phyloP scores from a whole-genome alignment of 2,888 invertebrate genomes.

The Eristalis tenax region DNA sequence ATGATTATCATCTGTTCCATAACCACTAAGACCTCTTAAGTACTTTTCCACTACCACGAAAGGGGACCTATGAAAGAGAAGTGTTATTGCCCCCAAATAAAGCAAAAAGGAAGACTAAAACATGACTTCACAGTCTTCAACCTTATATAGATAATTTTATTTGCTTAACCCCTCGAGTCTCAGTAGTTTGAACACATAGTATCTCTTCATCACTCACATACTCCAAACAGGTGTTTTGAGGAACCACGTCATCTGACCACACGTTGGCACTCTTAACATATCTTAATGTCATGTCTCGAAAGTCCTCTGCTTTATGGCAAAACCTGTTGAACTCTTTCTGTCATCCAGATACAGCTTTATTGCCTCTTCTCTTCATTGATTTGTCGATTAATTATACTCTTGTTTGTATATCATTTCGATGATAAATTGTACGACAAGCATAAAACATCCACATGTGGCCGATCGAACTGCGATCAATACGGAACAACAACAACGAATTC shows the following conservation, averaged over 20 bases:
- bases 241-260: constrained; percentile 1
- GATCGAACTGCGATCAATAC: background rate
- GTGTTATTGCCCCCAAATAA: constrained; percentile 1
- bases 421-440: constrained; percentile 12
- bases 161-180: background rate
- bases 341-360: constrained; percentile 21
- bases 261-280: constrained; percentile 6
- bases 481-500: background rate
- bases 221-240: background rate
- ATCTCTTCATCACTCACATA: background rate
- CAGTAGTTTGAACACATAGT: background rate
- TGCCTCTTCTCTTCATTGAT: constrained; percentile 18
- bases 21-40: background rate
- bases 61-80: background rate
- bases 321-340: constrained; percentile 14
- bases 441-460: background rate
- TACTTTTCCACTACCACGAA: background rate
- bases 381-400: constrained; percentile 28
- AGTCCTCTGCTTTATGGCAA: constrained; percentile 13
- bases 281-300: background rate
- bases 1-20: background rate
- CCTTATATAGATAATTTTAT: background rate
- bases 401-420: constrained; percentile 18
- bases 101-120: background rate
- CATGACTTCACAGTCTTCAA: background rate